These are phyloP conservation scores for Vanacampus margaritifer DNA, from an alignment of 2,113 vertebrate genomes.

Conservation along the genomic window DNA sequence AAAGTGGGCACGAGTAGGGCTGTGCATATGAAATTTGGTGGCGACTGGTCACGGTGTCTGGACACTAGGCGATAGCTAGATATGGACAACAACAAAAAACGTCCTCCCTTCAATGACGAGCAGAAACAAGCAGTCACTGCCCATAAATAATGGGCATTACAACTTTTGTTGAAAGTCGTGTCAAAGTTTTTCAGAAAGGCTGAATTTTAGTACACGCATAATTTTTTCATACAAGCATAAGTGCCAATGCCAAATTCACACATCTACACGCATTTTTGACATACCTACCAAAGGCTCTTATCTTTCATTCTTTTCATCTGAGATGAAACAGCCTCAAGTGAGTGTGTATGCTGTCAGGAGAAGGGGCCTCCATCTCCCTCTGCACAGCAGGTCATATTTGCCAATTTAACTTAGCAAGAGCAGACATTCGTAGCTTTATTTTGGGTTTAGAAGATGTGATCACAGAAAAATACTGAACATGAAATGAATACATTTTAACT, in stretches of 20 bases:
- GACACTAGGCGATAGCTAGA: too few species aligned
- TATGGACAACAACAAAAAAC: too few species aligned
- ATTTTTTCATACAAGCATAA: too few species aligned
- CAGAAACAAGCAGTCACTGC: too few species aligned
- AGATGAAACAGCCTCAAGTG: neutral
- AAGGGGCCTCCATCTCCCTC: neutral
- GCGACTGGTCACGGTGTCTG: too few species aligned
- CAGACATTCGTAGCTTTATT: neutral
- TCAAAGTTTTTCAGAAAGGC: too few species aligned
- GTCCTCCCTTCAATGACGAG: too few species aligned
- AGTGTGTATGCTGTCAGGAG: neutral
- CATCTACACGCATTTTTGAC: neutral
- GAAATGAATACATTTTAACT: neutral
- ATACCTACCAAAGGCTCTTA: neutral
- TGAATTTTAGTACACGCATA: too few species aligned
- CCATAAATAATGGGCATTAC: too few species aligned
- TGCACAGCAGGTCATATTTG: neutral
- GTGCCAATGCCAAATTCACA: neutral
- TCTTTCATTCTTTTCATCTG: neutral
- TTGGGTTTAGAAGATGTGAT: neutral
- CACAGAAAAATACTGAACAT: neutral
- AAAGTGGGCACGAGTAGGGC: too few species aligned
- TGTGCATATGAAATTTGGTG: too few species aligned
- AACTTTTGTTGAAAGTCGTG: too few species aligned
- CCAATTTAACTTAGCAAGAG: conserved; percentile 1